Evolutionary conservation across 2,888 invertebrate genomes (phyloP), one percentile per base, ranked within the genome.

Genomic region (Rhamphomyia laevipes): DNA sequence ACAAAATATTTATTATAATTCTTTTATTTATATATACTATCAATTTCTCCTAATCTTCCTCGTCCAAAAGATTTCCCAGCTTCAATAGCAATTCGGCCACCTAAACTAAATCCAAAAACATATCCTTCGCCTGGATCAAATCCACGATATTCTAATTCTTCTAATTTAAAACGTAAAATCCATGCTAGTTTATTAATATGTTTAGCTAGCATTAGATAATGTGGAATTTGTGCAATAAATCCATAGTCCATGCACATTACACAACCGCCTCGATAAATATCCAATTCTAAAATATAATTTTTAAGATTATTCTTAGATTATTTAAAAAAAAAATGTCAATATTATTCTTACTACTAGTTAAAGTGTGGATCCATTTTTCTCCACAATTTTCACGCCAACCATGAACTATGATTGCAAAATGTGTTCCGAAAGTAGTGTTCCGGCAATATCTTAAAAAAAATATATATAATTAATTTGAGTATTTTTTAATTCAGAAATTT

Each of bases 241-340:
- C 52, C 51, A 42, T 59, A 60, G 45, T 60, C 57, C 60, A 60
- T 60, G 23, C 59, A 58, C 15, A 59, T 56, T 4, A 60, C 55
- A 44, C 60, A 60, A 13, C 56, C 58, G 13, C 57, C 57, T 9
- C 59, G 57, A 44, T 53, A 55, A 11, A 21, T 49, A 40, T 50
- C 52, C 1, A 59, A 51, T 43, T 57, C 59, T 59, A 41, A 12
- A 16, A 41, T 38, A 43, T 2, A 23, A 18, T 41, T 16, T 12
- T 17, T 18, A 38, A 18, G 12, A 15, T 38, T 15, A 15, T 9
- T 15, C 4, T 38, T 15, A 17, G 9, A 38, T 38, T 16, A 16
- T 38, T 38, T 38, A 15, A 6, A 2, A 7, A n/a, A 15, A 47
- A 31, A n/a, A n/a, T n/a, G 23, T 13, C 10, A 30, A 17, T 3